Conservation (phyloP, 35 echinoderm and acorn worm species). For the Amphiura filiformis region DNA sequence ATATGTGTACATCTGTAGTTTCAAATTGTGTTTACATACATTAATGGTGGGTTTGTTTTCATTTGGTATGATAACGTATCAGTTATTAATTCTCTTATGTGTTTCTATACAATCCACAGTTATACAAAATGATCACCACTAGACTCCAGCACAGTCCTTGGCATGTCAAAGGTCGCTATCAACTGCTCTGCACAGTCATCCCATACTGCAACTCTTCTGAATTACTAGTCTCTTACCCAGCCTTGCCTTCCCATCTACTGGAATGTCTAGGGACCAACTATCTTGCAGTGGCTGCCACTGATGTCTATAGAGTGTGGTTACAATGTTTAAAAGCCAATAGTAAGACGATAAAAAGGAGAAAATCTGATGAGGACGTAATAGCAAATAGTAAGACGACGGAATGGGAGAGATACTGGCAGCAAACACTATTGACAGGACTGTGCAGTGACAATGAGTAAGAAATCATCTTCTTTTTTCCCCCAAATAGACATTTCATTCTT, state of each 20-base stretch:
- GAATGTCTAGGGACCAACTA: constrained; percentile 46
- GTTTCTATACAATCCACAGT: too few species aligned
- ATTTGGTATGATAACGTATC: too few species aligned
- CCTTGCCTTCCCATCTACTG: constrained; percentile 26
- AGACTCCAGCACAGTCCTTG: constrained; percentile 38
- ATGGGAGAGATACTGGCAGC: constrained; percentile 36
- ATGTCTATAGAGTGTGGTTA: constrained; percentile 31
- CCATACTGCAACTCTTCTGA: constrained; percentile 17
- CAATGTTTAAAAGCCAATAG: constrained; percentile 4
- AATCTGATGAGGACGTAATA: not conserved
- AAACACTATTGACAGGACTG: constrained; percentile 22
- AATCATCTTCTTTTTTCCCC: too few species aligned
- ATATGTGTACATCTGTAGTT: too few species aligned
- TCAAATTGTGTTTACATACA: too few species aligned
- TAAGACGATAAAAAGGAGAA: not conserved
- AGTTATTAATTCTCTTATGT: too few species aligned
- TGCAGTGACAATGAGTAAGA: constrained; percentile 52
- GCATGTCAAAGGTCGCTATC: constrained; percentile 66
- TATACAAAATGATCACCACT: constrained; percentile 6
- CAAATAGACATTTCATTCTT: too few species aligned
- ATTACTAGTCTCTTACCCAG: constrained; percentile 12
- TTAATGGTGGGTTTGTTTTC: too few species aligned
- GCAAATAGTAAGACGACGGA: too few species aligned
- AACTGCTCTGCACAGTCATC: constrained; percentile 37
- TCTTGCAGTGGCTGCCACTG: constrained; percentile 27